phyloP scores from a whole-genome alignment of 2,888 invertebrate genomes.

The Chrysopilus asiliformis region DNA sequence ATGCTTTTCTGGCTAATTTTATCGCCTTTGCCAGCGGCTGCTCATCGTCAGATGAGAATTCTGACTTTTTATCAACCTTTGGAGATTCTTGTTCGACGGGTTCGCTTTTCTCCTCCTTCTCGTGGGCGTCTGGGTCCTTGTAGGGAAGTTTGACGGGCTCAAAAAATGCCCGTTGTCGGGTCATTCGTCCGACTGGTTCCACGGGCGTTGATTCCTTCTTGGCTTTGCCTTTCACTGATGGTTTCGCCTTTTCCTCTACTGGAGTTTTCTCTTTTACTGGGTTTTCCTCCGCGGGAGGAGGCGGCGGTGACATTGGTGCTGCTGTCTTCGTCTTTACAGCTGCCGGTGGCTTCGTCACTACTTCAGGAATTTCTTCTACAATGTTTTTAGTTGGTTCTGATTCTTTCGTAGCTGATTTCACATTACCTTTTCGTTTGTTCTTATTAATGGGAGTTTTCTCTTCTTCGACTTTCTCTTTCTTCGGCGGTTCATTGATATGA shows the following conservation, averaged over 20 bases:
- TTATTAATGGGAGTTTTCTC: constrained; percentile 18
- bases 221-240: too few relatives aligned
- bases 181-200: constrained; percentile 33
- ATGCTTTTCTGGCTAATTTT: constrained; percentile 22
- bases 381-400: constrained; percentile 23
- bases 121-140: constrained; percentile 5
- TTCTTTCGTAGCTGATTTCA: constrained; percentile 21
- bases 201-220: constrained; percentile 20
- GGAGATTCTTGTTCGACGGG: constrained; percentile 8
- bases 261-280: too few relatives aligned
- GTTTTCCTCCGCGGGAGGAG: too few relatives aligned
- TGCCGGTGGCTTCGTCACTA: background rate
- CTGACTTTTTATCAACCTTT: constrained; percentile 15
- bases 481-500: background rate
- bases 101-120: constrained; percentile 14
- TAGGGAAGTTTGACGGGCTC: constrained; percentile 30
- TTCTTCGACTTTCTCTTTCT: constrained; percentile 15
- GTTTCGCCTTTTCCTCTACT: constrained; percentile 1
- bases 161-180: constrained; percentile 32
- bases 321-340: background rate
- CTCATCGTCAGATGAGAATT: constrained; percentile 43
- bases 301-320: background rate
- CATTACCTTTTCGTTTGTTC: constrained; percentile 23
- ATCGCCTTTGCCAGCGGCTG: constrained; percentile 37
- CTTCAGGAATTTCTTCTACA: background rate